These are phyloP conservation scores for Akabosia matsudoensis DNA, from an alignment of 1,140 invertebrate genomes.

Conservation along the genomic window DNA sequence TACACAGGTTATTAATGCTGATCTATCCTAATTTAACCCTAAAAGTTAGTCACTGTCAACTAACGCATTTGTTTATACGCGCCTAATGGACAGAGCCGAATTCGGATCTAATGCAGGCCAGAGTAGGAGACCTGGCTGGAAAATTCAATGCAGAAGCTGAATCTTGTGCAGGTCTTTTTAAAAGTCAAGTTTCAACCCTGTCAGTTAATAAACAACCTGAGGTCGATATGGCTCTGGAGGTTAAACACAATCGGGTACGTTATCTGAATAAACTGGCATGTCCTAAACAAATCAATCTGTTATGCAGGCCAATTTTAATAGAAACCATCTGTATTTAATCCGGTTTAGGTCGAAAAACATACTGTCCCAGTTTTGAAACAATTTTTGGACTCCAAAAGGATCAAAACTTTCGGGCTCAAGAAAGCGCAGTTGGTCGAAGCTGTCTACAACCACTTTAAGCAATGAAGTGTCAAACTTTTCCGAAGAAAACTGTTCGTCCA, in stretches of 20 bases:
- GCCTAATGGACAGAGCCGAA: conserved; percentile 29
- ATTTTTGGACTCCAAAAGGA: conserved; percentile 2
- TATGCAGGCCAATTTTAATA: too few species aligned
- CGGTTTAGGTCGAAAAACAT: conserved; percentile 35
- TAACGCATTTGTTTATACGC: too few species aligned
- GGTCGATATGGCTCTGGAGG: neutral
- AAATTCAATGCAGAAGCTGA: neutral
- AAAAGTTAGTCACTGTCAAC: too few species aligned
- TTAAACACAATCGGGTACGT: neutral
- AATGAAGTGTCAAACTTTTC: conserved; percentile 24
- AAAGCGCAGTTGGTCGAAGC: conserved; percentile 28
- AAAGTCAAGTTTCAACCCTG: neutral
- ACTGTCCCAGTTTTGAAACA: conserved; percentile 24
- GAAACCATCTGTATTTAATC: too few species aligned
- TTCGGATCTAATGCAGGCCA: conserved; percentile 22
- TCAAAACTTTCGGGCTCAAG: neutral
- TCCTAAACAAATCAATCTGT: too few species aligned
- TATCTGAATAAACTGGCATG: neutral
- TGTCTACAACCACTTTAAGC: conserved; percentile 22
- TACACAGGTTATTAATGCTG: conserved; percentile 21
- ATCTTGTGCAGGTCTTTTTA: neutral
- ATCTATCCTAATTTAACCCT: too few species aligned
- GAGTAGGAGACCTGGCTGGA: conserved; percentile 10
- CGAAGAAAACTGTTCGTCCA: conserved; percentile 32
- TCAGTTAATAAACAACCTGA: neutral